Conservation (phyloP, 1,140 invertebrate genomes). For the Aphis craccivora region DNA sequence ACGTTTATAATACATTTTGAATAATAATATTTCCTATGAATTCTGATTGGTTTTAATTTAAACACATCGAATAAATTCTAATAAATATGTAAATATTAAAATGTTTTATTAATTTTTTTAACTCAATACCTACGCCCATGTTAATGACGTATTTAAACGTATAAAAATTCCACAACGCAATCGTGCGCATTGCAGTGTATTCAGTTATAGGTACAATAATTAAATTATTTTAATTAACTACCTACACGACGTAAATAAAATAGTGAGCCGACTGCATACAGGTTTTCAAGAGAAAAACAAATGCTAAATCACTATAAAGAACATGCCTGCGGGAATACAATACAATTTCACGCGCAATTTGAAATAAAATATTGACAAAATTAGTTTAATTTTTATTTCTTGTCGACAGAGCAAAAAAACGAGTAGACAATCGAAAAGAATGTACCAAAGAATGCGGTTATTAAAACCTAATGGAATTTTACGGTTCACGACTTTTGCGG, state of each 20-base stretch:
- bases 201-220: not conserved
- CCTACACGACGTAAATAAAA: not conserved
- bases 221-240: not conserved
- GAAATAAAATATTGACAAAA: not conserved
- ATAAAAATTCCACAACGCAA: conserved; percentile 27
- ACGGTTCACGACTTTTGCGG: conserved; percentile 34
- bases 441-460: conserved; percentile 26
- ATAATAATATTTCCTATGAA: conserved; percentile 16
- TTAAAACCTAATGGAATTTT: conserved; percentile 40
- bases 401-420: conserved; percentile 24
- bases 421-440: conserved; percentile 24
- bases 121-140: not conserved
- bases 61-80: conserved; percentile 13
- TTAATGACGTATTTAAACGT: not conserved
- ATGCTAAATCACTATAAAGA: not conserved
- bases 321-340: not conserved
- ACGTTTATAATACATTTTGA: not conserved
- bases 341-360: not conserved
- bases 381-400: conserved; percentile 34
- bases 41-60: conserved; percentile 12
- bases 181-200: not conserved
- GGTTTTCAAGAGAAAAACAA: not conserved
- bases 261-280: not conserved
- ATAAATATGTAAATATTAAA: conserved; percentile 36
- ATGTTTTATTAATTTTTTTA: conserved; percentile 20